phyloP scores from a whole-genome alignment of 2,888 invertebrate genomes.

The Callyntrura sp. region DNA sequence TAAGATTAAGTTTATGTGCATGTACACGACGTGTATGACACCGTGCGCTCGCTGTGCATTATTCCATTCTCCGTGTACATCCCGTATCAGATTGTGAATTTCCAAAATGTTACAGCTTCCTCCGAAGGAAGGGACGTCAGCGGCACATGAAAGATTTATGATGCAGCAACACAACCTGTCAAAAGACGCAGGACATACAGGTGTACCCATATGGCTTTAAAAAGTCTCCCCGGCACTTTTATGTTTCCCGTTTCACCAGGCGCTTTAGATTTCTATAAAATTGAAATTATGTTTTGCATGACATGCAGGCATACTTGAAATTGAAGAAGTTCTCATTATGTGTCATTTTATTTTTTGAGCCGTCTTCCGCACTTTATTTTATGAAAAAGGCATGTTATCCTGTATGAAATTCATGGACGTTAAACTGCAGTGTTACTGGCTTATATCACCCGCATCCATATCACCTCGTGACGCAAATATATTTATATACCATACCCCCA shows the following conservation, averaged over 20 bases:
- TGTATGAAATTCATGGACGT: not conserved
- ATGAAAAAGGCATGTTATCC: not conserved
- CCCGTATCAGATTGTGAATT: not conserved
- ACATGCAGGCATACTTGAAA: conserved; percentile 20
- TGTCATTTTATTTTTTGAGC: conserved; percentile 31
- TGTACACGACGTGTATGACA: not conserved
- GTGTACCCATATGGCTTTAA: conserved; percentile 67
- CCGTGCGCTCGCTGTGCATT: not conserved
- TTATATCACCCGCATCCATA: not conserved
- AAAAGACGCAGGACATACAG: conserved; percentile 54
- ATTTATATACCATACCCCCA: not conserved
- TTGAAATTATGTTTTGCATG: conserved; percentile 35
- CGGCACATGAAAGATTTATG: conserved; percentile 60
- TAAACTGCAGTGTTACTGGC: not conserved
- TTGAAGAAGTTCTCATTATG: conserved; percentile 27
- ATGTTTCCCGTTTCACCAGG: not conserved
- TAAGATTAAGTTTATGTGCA: not conserved
- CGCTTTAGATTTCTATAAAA: not conserved
- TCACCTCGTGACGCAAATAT: too few species aligned
- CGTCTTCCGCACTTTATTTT: not conserved
- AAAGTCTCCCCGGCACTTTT: conserved; percentile 31
- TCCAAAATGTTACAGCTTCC: not conserved
- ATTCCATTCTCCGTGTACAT: conserved; percentile 6
- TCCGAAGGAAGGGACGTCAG: conserved; percentile 10
- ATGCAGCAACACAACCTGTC: conserved; percentile 48